Evolutionary conservation across 2,888 invertebrate genomes (phyloP).

Genomic region (Ophonus ardosiacus): DNA sequence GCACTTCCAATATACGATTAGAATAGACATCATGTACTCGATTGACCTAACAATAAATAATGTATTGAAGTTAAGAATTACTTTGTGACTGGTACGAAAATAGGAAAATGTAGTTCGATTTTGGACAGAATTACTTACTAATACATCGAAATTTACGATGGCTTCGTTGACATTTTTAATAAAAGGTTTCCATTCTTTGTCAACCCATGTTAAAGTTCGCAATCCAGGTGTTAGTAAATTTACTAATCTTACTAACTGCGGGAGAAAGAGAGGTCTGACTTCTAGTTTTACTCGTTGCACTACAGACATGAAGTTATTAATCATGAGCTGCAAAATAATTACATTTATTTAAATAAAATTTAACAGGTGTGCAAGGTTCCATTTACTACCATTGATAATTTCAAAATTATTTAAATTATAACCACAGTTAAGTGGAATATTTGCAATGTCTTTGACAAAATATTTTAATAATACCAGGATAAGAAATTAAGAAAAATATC

Average conservation of each 20-base stretch:
- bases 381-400: no score
- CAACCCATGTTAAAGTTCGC: constrained; percentile 90
- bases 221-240: constrained; percentile 90
- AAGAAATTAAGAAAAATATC: no score
- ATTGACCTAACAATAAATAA: constrained; percentile 78
- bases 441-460: no score
- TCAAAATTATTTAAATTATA: no score
- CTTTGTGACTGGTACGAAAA: constrained; percentile 12
- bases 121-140: constrained; percentile 75
- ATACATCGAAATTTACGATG: constrained; percentile 87
- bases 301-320: constrained; percentile 86
- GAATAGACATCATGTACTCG: constrained; percentile 94
- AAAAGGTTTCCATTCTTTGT: constrained; percentile 88
- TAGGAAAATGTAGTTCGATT: background rate
- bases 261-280: constrained; percentile 92
- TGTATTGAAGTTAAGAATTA: constrained; percentile 5
- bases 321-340: constrained; percentile 80
- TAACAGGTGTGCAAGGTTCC: no score
- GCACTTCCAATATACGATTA: constrained; percentile 92
- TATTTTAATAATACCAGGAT: no score
- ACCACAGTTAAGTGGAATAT: no score
- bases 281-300: constrained; percentile 89
- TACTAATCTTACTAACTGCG: constrained; percentile 90
- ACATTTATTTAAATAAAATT: background rate
- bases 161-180: constrained; percentile 86